phyloP scores from a whole-genome alignment of 2,888 invertebrate species.

The Polymixis lichenea region DNA sequence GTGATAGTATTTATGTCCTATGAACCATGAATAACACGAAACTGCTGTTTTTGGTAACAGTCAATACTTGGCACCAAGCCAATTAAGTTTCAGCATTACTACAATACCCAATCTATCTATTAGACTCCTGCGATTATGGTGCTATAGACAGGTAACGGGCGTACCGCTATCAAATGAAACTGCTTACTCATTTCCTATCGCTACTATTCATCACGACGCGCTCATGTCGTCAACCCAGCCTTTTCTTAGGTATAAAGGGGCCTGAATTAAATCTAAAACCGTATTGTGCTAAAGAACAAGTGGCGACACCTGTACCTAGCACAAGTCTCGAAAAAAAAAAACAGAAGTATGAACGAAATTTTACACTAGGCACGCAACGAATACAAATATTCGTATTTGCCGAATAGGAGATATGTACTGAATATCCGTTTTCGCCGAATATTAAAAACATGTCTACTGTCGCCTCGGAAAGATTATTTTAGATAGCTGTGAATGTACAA shows the following conservation, averaged over 20 bases:
- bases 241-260: neutral
- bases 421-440: too few species aligned
- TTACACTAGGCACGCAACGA: too few species aligned
- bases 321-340: neutral
- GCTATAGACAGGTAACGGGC: neutral
- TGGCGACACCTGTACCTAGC: neutral
- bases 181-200: constrained; percentile 29
- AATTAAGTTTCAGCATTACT: constrained; percentile 5
- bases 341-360: neutral
- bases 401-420: too few species aligned
- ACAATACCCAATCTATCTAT: neutral
- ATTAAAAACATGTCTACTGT: too few species aligned
- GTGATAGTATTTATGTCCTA: neutral
- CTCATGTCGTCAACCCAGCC: neutral
- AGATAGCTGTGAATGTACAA: too few species aligned
- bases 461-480: too few species aligned
- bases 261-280: constrained; percentile 2
- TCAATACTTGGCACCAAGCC: constrained; percentile 9
- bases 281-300: neutral
- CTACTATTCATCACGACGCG: neutral
- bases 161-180: neutral
- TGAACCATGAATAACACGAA: too few species aligned
- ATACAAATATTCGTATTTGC: too few species aligned
- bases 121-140: neutral
- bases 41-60: neutral